A percentile compares a stretch with the other conserved stretches of the same genome.
These are phyloP conservation scores for Troides oblongomaculatus DNA, from an alignment of 2,888 invertebrate species.

Conservation along the genomic window DNA sequence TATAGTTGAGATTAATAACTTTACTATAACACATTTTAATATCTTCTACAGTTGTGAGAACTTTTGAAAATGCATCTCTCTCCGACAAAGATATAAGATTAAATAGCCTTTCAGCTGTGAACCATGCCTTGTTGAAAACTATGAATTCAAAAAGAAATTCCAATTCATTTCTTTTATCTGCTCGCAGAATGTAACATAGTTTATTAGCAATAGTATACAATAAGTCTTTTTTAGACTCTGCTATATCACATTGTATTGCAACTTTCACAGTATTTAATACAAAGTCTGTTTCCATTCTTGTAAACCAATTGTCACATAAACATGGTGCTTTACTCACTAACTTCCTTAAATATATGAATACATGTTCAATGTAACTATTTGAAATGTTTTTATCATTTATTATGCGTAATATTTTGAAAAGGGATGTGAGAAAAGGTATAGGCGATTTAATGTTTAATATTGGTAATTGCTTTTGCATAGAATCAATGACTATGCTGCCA, in stretches of 20 bases:
- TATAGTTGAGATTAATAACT: constrained; percentile 60
- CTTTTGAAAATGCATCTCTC: constrained; percentile 62
- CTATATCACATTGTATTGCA: constrained; percentile 52
- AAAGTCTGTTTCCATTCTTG: constrained; percentile 81
- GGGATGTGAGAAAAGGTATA: constrained; percentile 62
- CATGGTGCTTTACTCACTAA: constrained; percentile 57
- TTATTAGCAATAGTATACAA: constrained; percentile 81
- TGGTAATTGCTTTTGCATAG: constrained; percentile 61
- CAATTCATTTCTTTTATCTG: constrained; percentile 79
- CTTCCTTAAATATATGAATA: constrained; percentile 62
- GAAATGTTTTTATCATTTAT: constrained; percentile 58
- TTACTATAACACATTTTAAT: constrained; percentile 69
- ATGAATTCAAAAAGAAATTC: constrained; percentile 79
- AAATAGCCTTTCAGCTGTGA: constrained; percentile 78
- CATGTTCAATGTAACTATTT: constrained; percentile 59
- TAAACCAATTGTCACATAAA: constrained; percentile 81
- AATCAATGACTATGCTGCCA: constrained; percentile 55
- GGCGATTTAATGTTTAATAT: constrained; percentile 60
- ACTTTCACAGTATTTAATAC: constrained; percentile 74
- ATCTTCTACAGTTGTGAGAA: constrained; percentile 54
- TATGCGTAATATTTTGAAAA: constrained; percentile 57
- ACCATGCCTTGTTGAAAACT: constrained; percentile 82
- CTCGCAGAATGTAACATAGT: constrained; percentile 80
- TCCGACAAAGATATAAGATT: constrained; percentile 76
- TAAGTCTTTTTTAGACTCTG: constrained; percentile 71